A percentile compares a stretch with the other conserved stretches of the same genome.
Conservation (phyloP, 2,888 invertebrate species). For the Agapostemon virescens region DNA sequence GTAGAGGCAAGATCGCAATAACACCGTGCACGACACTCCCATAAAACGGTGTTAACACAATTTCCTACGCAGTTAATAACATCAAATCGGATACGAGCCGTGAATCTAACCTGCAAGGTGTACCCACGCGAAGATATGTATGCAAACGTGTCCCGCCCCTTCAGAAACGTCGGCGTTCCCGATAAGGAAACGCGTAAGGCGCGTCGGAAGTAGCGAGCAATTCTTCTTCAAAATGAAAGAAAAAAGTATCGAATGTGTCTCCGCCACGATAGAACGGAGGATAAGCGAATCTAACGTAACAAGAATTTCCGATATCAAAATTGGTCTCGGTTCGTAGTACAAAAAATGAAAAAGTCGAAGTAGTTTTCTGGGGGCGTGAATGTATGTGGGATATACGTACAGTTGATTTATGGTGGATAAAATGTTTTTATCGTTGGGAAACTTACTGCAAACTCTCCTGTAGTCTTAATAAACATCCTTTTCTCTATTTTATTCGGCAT, state of each 20-base stretch:
- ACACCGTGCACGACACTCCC: neutral
- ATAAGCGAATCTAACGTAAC: conserved; percentile 6
- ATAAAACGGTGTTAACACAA: conserved; percentile 13
- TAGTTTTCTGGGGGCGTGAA: conserved; percentile 2
- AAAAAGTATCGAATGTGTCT: neutral
- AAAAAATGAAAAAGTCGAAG: neutral
- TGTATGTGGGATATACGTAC: neutral
- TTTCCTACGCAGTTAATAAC: conserved; percentile 32
- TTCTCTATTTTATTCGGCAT: neutral
- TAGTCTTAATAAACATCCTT: neutral
- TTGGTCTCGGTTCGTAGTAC: neutral
- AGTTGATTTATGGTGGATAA: conserved; percentile 12
- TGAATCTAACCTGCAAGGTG: conserved; percentile 54
- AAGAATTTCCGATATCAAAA: neutral
- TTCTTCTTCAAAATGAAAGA: conserved; percentile 4
- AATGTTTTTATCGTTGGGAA: neutral
- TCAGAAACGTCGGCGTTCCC: conserved; percentile 52
- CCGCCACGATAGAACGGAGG: neutral
- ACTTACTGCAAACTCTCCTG: conserved; percentile 7
- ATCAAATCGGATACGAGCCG: conserved; percentile 31
- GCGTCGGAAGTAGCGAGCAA: conserved; percentile 38
- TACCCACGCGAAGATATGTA: conserved; percentile 63
- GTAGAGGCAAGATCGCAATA: neutral
- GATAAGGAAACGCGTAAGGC: conserved; percentile 63
- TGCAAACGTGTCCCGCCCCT: conserved; percentile 67